Conservation (phyloP, 2,113 vertebrate species). For the Oryzias curvinotus region DNA sequence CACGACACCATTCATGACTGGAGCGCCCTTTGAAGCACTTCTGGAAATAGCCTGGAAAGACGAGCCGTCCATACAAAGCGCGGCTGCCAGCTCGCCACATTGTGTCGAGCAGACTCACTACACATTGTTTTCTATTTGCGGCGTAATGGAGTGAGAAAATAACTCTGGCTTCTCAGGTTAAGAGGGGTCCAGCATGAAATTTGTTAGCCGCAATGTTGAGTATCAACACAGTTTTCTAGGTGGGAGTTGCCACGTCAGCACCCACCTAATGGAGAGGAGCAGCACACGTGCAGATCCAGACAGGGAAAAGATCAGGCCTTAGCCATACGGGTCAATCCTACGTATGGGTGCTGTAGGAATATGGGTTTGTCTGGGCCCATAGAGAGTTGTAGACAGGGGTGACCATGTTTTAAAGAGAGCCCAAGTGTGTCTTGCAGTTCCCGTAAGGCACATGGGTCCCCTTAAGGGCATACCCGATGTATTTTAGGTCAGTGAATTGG, state of each 20-base stretch:
- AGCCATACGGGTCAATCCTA: constrained; percentile 20
- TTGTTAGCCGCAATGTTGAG: constrained; percentile 37
- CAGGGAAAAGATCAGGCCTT: constrained; percentile 31
- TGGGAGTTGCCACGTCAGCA: constrained; percentile 36
- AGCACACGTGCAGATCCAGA: constrained; percentile 41
- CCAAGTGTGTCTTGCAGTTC: too few species aligned
- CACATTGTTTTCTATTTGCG: constrained; percentile 39
- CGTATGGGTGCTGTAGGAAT: too few species aligned
- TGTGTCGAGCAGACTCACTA: constrained; percentile 17
- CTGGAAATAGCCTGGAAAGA: constrained; percentile 57
- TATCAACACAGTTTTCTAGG: constrained; percentile 19
- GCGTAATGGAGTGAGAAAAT: constrained; percentile 45
- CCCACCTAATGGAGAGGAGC: constrained; percentile 48
- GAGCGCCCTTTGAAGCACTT: constrained; percentile 45
- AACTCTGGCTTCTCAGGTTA: constrained; percentile 32
- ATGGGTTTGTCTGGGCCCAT: too few species aligned
- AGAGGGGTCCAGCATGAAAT: constrained; percentile 29
- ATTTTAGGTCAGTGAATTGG: too few species aligned
- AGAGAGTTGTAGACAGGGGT: too few species aligned
- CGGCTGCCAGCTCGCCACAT: constrained; percentile 31
- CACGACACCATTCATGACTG: constrained; percentile 33
- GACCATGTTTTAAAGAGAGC: too few species aligned
- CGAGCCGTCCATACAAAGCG: constrained; percentile 40
- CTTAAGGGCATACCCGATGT: too few species aligned
- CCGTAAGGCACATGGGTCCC: too few species aligned